phyloP scores from a whole-genome alignment of 1,140 invertebrate genomes.

The Eueides isabella region DNA sequence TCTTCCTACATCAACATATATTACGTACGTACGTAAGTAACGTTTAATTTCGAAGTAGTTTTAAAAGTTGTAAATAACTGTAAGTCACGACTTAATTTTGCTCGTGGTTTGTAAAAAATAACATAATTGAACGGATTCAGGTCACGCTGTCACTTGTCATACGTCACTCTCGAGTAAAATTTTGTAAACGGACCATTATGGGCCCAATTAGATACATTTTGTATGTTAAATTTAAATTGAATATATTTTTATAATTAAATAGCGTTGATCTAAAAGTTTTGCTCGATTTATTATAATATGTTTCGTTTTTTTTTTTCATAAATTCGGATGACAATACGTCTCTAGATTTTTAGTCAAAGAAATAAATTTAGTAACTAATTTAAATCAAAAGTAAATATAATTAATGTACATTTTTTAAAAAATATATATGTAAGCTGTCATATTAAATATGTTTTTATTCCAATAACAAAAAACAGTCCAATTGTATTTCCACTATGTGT shows the following conservation, averaged over 20 bases:
- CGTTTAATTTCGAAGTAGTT: constrained; percentile 10
- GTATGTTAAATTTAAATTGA: constrained; percentile 12
- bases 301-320: background rate
- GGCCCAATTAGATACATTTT: constrained; percentile 14
- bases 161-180: constrained; percentile 10
- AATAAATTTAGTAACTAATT: too few relatives aligned
- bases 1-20: too few relatives aligned
- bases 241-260: background rate
- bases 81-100: constrained; percentile 20
- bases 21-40: background rate
- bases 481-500: too few relatives aligned
- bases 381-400: too few relatives aligned
- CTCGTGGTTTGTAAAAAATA: constrained; percentile 23
- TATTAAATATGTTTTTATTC: too few relatives aligned
- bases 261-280: background rate
- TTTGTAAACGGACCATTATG: constrained; percentile 11
- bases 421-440: too few relatives aligned
- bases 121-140: constrained; percentile 22
- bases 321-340: too few relatives aligned
- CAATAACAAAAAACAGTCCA: too few relatives aligned
- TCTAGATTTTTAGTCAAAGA: too few relatives aligned
- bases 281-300: background rate
- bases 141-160: constrained; percentile 30
- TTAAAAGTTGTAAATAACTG: constrained; percentile 21
- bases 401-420: too few relatives aligned